Conservation (phyloP, 2,888 invertebrate species). For the Syrphus vitripennis region DNA sequence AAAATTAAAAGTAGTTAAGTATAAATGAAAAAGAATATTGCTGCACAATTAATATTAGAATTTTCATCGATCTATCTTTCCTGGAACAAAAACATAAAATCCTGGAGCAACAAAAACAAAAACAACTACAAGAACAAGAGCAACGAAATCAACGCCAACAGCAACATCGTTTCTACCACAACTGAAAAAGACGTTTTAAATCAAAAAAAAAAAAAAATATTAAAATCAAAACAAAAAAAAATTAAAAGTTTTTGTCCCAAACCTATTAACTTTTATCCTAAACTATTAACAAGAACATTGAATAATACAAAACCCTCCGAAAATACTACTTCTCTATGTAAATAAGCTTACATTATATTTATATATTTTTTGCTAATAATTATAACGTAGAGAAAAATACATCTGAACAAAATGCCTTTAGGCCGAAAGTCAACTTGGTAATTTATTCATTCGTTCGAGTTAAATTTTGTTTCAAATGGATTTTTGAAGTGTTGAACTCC, state of each 20-base stretch:
- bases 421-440: not conserved
- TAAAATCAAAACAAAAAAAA: conserved; percentile 35
- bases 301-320: conserved; percentile 31
- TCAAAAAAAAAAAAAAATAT: conserved; percentile 44
- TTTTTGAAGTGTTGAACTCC: too few relatives aligned
- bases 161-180: conserved; percentile 80
- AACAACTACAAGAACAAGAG: conserved; percentile 79
- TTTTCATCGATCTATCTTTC: conserved; percentile 92
- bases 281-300: conserved; percentile 44
- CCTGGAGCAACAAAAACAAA: conserved; percentile 84
- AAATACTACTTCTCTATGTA: conserved; percentile 19
- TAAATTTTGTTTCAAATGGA: too few relatives aligned
- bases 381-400: not conserved
- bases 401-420: not conserved
- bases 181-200: conserved; percentile 73
- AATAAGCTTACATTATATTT: conserved; percentile 29
- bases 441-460: not conserved
- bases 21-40: conserved; percentile 77
- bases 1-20: conserved; percentile 70
- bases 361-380: conserved; percentile 21
- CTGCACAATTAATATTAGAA: conserved; percentile 84
- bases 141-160: conserved; percentile 78
- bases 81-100: conserved; percentile 87
- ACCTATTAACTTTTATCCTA: conserved; percentile 18
- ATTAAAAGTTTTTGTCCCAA: conserved; percentile 7